Percentiles rank a stretch among this genome's conserved stretches.
phyloP scores from a whole-genome alignment of 2,797 vertebrate genomes.

The Nyctalus aviator region DNA sequence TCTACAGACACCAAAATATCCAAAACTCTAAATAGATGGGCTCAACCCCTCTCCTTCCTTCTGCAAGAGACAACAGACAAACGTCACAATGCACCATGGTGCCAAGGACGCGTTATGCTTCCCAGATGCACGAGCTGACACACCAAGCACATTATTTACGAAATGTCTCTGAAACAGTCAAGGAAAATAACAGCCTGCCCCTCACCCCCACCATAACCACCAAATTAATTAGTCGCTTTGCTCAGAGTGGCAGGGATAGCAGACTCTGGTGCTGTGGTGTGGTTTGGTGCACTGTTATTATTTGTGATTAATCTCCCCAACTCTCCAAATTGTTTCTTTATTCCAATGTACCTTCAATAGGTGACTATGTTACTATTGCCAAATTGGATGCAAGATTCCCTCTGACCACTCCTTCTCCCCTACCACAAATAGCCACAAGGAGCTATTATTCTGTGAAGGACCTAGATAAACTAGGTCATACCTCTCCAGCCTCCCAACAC shows the following conservation, averaged over 20 bases:
- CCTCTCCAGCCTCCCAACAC: not conserved
- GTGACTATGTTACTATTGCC: not conserved
- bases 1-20: conserved; percentile 75
- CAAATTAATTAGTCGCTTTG: not conserved
- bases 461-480: not conserved
- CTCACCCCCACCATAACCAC: not conserved
- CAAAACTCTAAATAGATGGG: conserved; percentile 79
- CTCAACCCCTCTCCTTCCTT: conserved; percentile 79
- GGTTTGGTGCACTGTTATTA: not conserved
- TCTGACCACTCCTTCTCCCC: not conserved
- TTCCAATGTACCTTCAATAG: not conserved
- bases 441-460: not conserved
- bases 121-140: conserved; percentile 89
- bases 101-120: conserved; percentile 88
- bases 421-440: not conserved
- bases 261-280: not conserved
- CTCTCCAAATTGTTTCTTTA: not conserved
- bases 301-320: not conserved
- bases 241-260: not conserved
- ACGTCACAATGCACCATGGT: conserved; percentile 78
- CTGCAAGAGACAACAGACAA: conserved; percentile 77
- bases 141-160: conserved; percentile 87
- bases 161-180: conserved; percentile 85
- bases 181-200: conserved; percentile 57
- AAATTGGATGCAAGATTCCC: not conserved